Evolutionary conservation across 2,797 vertebrate genomes (phyloP), one percentile per base, ranked within the genome.

Genomic region (Prunella strophiata): DNA sequence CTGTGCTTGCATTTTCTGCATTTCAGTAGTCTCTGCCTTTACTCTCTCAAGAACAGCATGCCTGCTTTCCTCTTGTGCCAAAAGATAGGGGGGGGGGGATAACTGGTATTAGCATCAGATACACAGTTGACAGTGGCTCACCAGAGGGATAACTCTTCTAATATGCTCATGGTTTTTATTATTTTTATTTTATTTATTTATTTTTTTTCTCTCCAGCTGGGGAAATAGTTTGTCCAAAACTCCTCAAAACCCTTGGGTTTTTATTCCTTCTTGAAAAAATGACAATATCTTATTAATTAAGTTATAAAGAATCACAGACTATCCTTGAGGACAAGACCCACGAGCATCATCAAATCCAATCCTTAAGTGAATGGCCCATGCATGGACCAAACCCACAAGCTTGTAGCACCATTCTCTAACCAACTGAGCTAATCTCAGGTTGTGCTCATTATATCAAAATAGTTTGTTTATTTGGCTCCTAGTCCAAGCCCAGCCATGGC

Each of bases 291-390:
- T 80, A 50, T 55, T n/a, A 57, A 52, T 45, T 57, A 62, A 75
- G 18, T 67, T 59, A n/a, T 32, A 29, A 9, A 45, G 29, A 65
- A 58, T 40, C 25, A 52, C n/a, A 52, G 30, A 65, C 20, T 59
- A 23, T n/a, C n/a, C n/a, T n/a, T n/a, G n/a, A n/a, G 38, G 30
- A 58, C 0, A 1, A n/a, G 21, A 45, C 21, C 9, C n/a, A 32
- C 18, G 40, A 58, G n/a, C 10, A 65, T 34, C 32, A 70, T 51
- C 17, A 65, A 71, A 57, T 47, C n/a, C 9, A 27, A 2, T 25
- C 51, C n/a, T 47, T 23, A 58, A 72, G 25, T 27, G 15, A 65
- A 65, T 7, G 13, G 18, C 21, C 21, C 11, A 13, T 19, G 13
- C 10, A 18, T 8, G 21, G 72, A 45, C 58, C 50, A 51, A 32